Evolutionary conservation across 2,797 vertebrate species (phyloP).

Genomic region (Australoheros facetus): DNA sequence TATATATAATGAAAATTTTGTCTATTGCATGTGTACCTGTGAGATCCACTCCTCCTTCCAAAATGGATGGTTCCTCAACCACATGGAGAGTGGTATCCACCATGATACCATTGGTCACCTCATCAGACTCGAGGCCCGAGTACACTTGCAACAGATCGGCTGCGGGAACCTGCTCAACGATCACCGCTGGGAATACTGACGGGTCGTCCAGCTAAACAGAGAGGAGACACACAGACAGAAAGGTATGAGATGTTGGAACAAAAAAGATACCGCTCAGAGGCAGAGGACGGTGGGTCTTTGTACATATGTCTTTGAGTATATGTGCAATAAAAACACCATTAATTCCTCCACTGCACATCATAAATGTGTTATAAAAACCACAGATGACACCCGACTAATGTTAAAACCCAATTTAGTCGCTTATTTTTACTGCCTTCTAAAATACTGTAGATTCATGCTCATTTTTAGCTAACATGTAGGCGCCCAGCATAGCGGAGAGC

Average conservation of each 20-base stretch:
- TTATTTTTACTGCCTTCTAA: conserved; percentile 60
- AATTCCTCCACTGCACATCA: conserved; percentile 34
- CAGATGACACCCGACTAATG: conserved; percentile 45
- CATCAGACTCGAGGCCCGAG: conserved; percentile 88
- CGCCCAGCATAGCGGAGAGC: conserved; percentile 49
- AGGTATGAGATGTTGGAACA: conserved; percentile 12
- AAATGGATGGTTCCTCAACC: conserved; percentile 82
- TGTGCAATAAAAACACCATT: conserved; percentile 52
- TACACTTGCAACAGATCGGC: conserved; percentile 90
- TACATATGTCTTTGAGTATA: conserved; percentile 7
- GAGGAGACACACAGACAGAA: conserved; percentile 33
- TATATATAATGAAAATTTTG: background rate
- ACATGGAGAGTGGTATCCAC: conserved; percentile 84
- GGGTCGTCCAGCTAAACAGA: conserved; percentile 88
- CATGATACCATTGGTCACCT: conserved; percentile 85
- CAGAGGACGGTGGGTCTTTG: background rate
- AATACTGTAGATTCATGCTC: conserved; percentile 48
- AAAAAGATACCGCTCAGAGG: background rate
- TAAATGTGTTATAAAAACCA: conserved; percentile 44
- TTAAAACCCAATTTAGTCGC: conserved; percentile 32
- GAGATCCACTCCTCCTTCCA: conserved; percentile 83
- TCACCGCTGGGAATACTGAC: conserved; percentile 89
- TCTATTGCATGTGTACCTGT: conserved; percentile 73
- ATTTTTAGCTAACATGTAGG: conserved; percentile 58
- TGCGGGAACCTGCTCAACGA: conserved; percentile 88